These are phyloP conservation scores for Drosophila kanekoi DNA, from an alignment of 2,888 invertebrate genomes.

Conservation along the genomic window DNA sequence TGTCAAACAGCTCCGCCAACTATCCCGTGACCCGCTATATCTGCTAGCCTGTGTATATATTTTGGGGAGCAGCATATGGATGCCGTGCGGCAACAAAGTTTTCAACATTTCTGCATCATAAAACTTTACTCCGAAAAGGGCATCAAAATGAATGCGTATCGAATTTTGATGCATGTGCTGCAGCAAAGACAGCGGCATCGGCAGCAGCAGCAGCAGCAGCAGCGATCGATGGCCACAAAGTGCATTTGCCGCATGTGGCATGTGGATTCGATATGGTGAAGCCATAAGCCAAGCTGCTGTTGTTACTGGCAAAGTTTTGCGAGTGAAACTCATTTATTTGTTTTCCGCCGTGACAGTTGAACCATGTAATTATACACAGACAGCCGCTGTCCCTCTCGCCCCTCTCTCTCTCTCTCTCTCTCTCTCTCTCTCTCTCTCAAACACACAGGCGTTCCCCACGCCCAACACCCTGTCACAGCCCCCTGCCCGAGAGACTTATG, in stretches of 20 bases:
- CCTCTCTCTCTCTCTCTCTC: too few relatives aligned
- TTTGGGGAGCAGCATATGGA: constrained; percentile 4
- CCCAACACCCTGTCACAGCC: not conserved
- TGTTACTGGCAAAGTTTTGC: constrained; percentile 45
- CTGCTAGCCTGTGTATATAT: constrained; percentile 1
- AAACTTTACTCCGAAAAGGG: constrained; percentile 44
- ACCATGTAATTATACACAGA: constrained; percentile 78
- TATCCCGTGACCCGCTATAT: not conserved
- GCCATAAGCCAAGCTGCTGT: constrained; percentile 27
- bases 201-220: constrained; percentile 4
- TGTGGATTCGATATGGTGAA: constrained; percentile 28
- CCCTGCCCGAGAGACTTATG: constrained; percentile 57
- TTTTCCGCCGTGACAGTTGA: constrained; percentile 74
- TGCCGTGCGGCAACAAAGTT: constrained; percentile 38
- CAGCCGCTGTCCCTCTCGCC: constrained; percentile 34
- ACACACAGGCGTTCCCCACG: not conserved
- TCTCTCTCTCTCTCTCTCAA: too few relatives aligned
- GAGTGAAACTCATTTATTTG: constrained; percentile 75
- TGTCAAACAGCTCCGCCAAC: constrained; percentile 15
- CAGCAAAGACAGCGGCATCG: not conserved
- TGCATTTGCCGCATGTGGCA: constrained; percentile 41
- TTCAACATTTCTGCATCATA: constrained; percentile 56
- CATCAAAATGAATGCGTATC: constrained; percentile 54
- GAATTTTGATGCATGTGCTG: constrained; percentile 52
- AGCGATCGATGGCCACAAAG: constrained; percentile 52